Conservation (phyloP, 1,140 invertebrate species). For the Euwallacea similis region DNA sequence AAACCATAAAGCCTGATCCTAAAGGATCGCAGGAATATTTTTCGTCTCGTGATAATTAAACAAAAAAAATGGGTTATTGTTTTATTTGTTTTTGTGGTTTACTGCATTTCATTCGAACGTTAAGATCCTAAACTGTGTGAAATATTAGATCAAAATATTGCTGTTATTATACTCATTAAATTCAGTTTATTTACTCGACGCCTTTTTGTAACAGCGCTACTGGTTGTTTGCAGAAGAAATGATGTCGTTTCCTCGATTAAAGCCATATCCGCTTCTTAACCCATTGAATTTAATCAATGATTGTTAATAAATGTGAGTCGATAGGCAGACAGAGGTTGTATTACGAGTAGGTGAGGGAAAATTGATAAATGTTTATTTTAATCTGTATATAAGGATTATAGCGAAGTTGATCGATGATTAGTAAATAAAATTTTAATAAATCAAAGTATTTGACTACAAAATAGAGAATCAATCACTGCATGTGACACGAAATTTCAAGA, state of each 20-base stretch:
- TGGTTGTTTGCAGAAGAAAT: too few species aligned
- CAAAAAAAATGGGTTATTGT: background rate
- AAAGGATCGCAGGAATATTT: conserved; percentile 81
- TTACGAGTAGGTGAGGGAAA: background rate
- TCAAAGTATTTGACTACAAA: conserved; percentile 15
- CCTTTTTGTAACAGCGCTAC: too few species aligned
- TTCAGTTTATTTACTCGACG: background rate
- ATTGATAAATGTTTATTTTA: background rate
- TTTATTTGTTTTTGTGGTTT: background rate
- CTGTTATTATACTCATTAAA: conserved; percentile 10
- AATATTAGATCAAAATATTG: conserved; percentile 9
- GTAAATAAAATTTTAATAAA: conserved; percentile 27
- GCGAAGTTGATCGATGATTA: conserved; percentile 19
- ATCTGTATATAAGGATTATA: background rate
- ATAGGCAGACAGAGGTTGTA: too few species aligned
- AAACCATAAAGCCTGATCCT: conserved; percentile 83
- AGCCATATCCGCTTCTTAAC: too few species aligned
- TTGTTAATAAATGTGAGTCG: too few species aligned
- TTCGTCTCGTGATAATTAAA: conserved; percentile 51
- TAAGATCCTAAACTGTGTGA: too few species aligned
- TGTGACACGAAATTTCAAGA: conserved; percentile 3
- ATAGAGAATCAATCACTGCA: conserved; percentile 19
- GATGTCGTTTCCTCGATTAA: too few species aligned
- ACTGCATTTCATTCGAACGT: too few species aligned
- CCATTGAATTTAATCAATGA: too few species aligned